These are phyloP conservation scores for Mercenaria mercenaria DNA, from an alignment of 1,140 invertebrate genomes.

Conservation along the genomic window DNA sequence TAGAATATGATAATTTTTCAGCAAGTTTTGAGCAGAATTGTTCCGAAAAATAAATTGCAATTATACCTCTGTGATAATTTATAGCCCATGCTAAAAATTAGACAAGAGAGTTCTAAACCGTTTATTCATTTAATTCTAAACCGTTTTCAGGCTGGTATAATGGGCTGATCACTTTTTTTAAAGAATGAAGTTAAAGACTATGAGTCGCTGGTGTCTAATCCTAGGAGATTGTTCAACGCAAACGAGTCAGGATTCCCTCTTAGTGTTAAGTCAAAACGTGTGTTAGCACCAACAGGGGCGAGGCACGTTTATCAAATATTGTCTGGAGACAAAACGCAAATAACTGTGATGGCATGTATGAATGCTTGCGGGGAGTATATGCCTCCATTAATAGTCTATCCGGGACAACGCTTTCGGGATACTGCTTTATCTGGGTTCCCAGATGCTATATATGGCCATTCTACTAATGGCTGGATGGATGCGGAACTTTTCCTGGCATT, in stretches of 20 bases:
- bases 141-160: not conserved
- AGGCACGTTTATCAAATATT: not conserved
- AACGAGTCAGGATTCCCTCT: not conserved
- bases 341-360: not conserved
- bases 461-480: too few relatives aligned
- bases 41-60: too few relatives aligned
- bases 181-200: not conserved
- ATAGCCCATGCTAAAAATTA: too few relatives aligned
- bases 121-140: too few relatives aligned
- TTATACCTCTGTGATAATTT: too few relatives aligned
- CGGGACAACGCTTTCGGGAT: too few relatives aligned
- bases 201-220: not conserved
- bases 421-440: too few relatives aligned
- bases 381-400: not conserved
- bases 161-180: not conserved
- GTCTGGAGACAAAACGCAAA: not conserved
- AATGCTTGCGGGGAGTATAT: constrained; percentile 34
- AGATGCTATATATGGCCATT: too few relatives aligned
- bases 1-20: too few relatives aligned
- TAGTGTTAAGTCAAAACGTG: not conserved
- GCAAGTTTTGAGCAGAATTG: too few relatives aligned
- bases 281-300: not conserved
- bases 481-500: too few relatives aligned
- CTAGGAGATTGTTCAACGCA: not conserved
- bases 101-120: too few relatives aligned